Base-by-base conservation (phyloP, 2,797 vertebrate genomes). In the Sternarchorhynchus goeldii region DNA sequence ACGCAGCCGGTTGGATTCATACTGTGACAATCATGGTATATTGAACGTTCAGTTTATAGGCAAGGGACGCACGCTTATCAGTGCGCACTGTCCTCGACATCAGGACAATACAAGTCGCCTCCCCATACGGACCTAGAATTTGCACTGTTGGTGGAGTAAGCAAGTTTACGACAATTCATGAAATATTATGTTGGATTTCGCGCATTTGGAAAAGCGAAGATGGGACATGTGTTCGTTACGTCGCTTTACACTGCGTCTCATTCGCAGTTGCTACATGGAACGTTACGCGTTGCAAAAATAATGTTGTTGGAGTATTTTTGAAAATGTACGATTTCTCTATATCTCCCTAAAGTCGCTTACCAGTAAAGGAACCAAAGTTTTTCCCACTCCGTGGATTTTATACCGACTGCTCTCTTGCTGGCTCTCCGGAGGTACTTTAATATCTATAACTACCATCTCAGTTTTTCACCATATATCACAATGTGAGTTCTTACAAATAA, bases 321-420 rank as follows among this genome's bases (percentile, higher is more conserved):
- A 79, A 76, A 65, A 83, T 81, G 81, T 53, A 45, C 79, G 76
- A 53, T 76, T 66, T 39, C 3, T 25, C 25, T 25, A 25, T 2
- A 45, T 55, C 56, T 59, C 60, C 25, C 1, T 62, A 58, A 70
- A 53, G 60, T 32, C 25, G 21, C 36, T 66, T 45, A 21, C 21
- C 25, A 58, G 62, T 59, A 76, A 59, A 71, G 63, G 66, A 60
- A 80, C 71, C 67, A 76, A 80, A 80, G 79, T 80, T 80, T 75
- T 56, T 50, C 34, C 29, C 53, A 36, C 65, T 66, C 8, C 25
- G 64, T 77, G 58, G 57, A 73, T 74, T 58, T 64, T 56, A 41
- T 63, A 4, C n/a, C 20, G 69, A n/a, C 75, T 77, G 86, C 85
- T 86, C 90, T 85, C 89, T 90, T 91, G 90, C 87, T 89, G 88